These are phyloP conservation scores for Odontocolon sp. DNA, from an alignment of 2,888 invertebrate species.

Conservation along the genomic window DNA sequence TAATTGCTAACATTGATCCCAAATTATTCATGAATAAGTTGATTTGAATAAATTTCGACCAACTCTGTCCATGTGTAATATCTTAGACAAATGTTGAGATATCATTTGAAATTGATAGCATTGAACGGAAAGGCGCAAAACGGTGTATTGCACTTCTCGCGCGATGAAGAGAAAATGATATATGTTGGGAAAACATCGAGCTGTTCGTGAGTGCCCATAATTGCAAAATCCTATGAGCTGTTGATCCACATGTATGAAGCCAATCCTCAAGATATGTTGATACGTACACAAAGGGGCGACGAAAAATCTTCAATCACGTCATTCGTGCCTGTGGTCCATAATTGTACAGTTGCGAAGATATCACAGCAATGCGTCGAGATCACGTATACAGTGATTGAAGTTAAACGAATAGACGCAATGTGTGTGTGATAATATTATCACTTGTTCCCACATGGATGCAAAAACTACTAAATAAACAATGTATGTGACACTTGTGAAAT, in stretches of 20 bases:
- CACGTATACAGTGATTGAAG: background rate
- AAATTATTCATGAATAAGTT: no score
- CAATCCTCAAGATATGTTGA: background rate
- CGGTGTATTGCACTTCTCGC: no score
- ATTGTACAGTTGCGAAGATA: background rate
- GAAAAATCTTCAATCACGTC: background rate
- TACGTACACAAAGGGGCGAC: background rate
- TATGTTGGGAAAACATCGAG: background rate
- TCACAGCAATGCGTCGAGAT: conserved; percentile 5
- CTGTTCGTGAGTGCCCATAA: background rate
- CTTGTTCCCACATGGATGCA: background rate
- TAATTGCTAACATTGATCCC: no score
- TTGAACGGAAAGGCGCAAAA: no score
- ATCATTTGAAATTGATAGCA: no score
- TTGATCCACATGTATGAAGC: background rate
- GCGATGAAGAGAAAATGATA: no score
- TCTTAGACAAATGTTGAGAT: no score
- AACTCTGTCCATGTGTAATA: no score
- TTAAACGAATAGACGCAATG: conserved; percentile 4
- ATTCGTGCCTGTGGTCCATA: background rate
- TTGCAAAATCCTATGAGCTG: no score
- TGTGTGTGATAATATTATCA: conserved; percentile 8
- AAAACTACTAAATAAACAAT: no score
- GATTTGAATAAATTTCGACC: no score
- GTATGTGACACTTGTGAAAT: no score